These are phyloP conservation scores for Orius insidiosus DNA, from an alignment of 1,140 invertebrate genomes.

Conservation along the genomic window DNA sequence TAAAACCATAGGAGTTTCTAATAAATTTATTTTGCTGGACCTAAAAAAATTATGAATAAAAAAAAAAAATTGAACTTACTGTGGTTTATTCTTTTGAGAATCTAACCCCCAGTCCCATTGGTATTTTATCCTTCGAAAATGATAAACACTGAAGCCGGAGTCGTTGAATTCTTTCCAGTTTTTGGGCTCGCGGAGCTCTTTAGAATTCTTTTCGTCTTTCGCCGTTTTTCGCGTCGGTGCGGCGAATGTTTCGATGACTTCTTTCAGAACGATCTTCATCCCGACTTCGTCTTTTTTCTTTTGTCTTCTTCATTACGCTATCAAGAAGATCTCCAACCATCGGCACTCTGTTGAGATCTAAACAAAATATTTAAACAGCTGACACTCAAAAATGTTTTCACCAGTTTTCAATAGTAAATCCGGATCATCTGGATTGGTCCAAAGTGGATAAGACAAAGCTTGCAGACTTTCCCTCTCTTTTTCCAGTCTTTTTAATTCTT, in stretches of 20 bases:
- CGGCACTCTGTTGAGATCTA: neutral
- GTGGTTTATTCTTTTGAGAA: neutral
- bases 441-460: constrained; percentile 10
- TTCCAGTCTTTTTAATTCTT: constrained; percentile 21
- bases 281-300: neutral
- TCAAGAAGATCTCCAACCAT: constrained; percentile 8
- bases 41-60: too few relatives aligned
- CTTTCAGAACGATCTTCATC: neutral
- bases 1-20: constrained; percentile 17
- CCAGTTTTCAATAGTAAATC: neutral
- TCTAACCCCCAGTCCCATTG: constrained; percentile 13
- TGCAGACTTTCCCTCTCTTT: constrained; percentile 10
- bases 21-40: constrained; percentile 6
- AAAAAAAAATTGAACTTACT: too few relatives aligned
- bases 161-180: constrained; percentile 17
- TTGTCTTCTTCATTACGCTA: constrained; percentile 9
- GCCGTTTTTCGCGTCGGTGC: neutral
- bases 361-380: constrained; percentile 1
- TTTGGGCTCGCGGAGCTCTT: constrained; percentile 8
- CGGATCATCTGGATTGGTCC: neutral
- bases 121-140: constrained; percentile 16
- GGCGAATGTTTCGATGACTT: neutral
- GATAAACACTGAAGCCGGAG: constrained; percentile 12
- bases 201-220: constrained; percentile 8
- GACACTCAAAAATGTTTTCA: neutral